Evolutionary conservation across 2,888 invertebrate species (phyloP).

Genomic region (Heliconius cydno): DNA sequence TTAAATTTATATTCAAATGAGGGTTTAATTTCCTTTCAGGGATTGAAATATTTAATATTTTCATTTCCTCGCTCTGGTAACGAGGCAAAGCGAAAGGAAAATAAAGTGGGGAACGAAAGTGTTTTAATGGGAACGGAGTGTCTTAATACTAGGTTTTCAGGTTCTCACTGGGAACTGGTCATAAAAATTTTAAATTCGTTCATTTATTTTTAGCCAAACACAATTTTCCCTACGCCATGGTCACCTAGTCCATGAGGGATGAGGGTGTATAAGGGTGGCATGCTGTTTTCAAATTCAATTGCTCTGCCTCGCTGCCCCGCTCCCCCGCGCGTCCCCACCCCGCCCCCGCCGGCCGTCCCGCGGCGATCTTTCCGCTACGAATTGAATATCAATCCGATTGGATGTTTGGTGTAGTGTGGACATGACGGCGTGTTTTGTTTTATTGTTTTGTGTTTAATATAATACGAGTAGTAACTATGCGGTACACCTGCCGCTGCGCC

Average conservation of each 20-base stretch:
- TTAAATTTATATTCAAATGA: no score
- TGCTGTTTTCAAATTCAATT: conserved; percentile 82
- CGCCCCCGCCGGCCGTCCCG: conserved; percentile 66
- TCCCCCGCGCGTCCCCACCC: conserved; percentile 1
- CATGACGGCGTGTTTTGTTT: conserved; percentile 50
- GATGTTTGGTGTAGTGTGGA: conserved; percentile 63
- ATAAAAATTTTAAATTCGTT: neutral
- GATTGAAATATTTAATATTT: no score
- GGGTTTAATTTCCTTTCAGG: no score
- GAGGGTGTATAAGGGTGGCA: conserved; percentile 49
- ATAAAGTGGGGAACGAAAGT: no score
- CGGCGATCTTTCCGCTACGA: conserved; percentile 80
- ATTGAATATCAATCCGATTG: conserved; percentile 81
- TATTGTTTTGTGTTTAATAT: neutral
- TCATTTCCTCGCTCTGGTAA: no score
- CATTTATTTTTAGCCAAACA: neutral
- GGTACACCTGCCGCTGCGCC: no score
- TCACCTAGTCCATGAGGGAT: conserved; percentile 42
- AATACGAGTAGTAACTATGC: no score
- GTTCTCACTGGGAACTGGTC: no score
- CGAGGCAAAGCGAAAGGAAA: no score
- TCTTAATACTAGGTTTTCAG: no score
- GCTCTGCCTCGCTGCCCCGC: conserved; percentile 50
- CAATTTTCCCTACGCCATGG: neutral
- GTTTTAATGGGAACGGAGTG: no score